Evolutionary conservation across 2,888 invertebrate species (phyloP).

Genomic region (Formica aserva): DNA sequence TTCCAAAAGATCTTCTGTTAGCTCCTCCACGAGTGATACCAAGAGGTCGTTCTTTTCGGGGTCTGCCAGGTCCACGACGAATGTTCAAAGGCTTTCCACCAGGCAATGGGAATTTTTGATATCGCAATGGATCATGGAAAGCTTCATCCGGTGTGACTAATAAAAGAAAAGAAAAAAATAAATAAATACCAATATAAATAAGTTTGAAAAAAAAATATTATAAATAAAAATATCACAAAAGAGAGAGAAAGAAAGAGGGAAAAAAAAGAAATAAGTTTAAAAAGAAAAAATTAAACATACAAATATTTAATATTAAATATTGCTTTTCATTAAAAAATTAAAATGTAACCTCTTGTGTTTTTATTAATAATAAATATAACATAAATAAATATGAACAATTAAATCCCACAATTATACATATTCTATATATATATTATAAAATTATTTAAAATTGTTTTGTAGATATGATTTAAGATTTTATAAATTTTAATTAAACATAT

Average conservation of each 20-base stretch:
- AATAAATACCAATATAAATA: constrained; percentile 34
- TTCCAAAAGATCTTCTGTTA: constrained; percentile 82
- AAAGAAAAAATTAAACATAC: background rate
- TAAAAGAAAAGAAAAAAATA: constrained; percentile 45
- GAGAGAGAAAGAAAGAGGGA: background rate
- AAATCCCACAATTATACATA: background rate
- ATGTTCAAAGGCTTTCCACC: constrained; percentile 88
- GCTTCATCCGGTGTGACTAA: constrained; percentile 88
- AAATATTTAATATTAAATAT: background rate
- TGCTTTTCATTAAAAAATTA: background rate
- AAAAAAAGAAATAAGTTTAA: background rate
- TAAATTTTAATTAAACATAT: background rate
- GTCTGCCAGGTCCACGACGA: constrained; percentile 92
- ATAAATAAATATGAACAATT: constrained; percentile 24
- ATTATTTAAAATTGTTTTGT: background rate
- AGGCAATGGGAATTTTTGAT: constrained; percentile 86
- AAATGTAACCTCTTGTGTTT: background rate
- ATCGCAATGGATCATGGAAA: constrained; percentile 89
- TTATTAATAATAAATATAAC: constrained; percentile 62
- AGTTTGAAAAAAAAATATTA: background rate
- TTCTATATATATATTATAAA: background rate
- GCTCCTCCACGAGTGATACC: constrained; percentile 85
- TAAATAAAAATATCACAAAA: background rate
- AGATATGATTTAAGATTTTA: background rate
- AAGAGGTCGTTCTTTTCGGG: constrained; percentile 90